Evolutionary conservation across 2,888 invertebrate genomes (phyloP), one percentile per base, ranked within the genome.

Genomic region (Unio delphinus): DNA sequence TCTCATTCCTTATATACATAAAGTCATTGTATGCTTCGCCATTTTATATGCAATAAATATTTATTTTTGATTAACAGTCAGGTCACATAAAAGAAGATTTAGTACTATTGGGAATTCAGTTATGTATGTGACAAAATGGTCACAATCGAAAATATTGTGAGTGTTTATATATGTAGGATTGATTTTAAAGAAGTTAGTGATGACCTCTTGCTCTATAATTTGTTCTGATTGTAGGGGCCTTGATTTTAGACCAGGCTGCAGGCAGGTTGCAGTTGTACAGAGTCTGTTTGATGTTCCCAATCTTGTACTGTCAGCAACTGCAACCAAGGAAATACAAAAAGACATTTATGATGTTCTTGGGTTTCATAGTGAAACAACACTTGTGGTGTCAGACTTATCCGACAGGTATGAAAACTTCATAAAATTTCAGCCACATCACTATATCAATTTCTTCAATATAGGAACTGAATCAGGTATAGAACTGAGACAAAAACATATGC

Each of bases 231-330:
- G 30, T 30, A 69, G 72, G 69, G 72, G 72, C 5, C 26, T 69
- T 54, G 69, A 73, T 26, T 69, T 73, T 55, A 28, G 73, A 68
- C 73, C 73, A 15, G 28, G 60, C 1, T 73, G 68, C 64, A 64
- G 65, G 20, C 7, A 65, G 58, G 65, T 74, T 4, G 30, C 70
- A 45, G 59, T 58, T 34, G 23, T 74, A 30, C 68, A 70, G 56
- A 70, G 68, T 55, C 54, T 71, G n/a, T 54, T 64, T 34, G 65
- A 68, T 23, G 63, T 60, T 18, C 74, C 70, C 30, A 64, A 62
- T 34, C 68, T 74, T 45, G 68, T 55, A 4, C 30, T 68, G 61
- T 68, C 70, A 56, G 74, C 74, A 18, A 74, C 74, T 61, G 68
- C 66, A 26, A 71, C 74, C n/a, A 60, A 30, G 55, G 20, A 68